A percentile compares a stretch with the other conserved stretches of the same genome.
Conservation (phyloP, 2,888 invertebrate genomes). For the Dorcus hopei region DNA sequence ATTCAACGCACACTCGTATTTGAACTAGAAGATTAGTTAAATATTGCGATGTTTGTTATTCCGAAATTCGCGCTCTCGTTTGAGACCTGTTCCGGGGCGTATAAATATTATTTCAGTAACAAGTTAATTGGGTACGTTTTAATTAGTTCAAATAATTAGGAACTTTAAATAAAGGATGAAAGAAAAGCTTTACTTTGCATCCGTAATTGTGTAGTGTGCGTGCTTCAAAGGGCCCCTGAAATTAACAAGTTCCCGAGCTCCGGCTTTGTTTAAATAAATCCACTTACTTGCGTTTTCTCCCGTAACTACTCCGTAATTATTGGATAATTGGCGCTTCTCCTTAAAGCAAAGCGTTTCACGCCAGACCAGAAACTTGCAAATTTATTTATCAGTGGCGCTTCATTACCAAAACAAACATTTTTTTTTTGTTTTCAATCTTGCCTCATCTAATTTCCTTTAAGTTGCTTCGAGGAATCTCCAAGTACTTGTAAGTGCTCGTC, state of each 20-base stretch:
- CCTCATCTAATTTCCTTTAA: too few species aligned
- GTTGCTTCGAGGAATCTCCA: too few species aligned
- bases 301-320: background rate
- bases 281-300: background rate
- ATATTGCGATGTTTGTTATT: constrained; percentile 33
- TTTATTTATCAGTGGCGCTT: too few species aligned
- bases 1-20: constrained; percentile 31
- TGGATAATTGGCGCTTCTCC: background rate
- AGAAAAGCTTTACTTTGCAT: constrained; percentile 13
- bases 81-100: constrained; percentile 26
- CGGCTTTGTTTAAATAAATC: background rate
- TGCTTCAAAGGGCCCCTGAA: background rate
- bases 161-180: constrained; percentile 30
- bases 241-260: background rate
- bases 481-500: too few species aligned
- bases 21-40: constrained; percentile 34
- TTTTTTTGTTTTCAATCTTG: too few species aligned
- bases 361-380: too few species aligned
- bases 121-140: constrained; percentile 34
- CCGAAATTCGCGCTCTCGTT: constrained; percentile 28
- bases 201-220: background rate
- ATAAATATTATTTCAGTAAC: constrained; percentile 34
- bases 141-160: constrained; percentile 34
- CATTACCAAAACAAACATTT: too few species aligned
- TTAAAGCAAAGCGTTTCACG: too few species aligned